Evolutionary conservation across 2,888 invertebrate species (phyloP).

Genomic region (Eupithecia centaureata): DNA sequence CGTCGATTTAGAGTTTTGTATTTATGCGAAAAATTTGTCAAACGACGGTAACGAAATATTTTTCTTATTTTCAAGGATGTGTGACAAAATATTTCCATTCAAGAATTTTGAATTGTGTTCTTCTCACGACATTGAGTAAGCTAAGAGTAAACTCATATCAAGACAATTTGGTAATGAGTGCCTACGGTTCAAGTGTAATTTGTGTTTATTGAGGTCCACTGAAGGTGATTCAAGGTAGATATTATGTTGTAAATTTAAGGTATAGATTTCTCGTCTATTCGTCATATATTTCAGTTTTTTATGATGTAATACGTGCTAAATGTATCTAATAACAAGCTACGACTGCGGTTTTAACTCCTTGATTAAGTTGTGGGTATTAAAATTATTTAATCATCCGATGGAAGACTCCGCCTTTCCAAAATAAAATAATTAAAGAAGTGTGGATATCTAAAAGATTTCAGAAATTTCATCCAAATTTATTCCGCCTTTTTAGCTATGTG

Average conservation of each 20-base stretch:
- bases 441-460: too few relatives aligned
- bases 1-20: neutral
- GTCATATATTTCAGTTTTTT: neutral
- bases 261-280: neutral
- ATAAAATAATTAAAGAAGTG: too few relatives aligned
- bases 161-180: slow-evolving; percentile 34
- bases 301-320: too few relatives aligned
- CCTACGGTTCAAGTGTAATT: slow-evolving; percentile 27
- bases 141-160: slow-evolving; percentile 30
- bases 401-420: too few relatives aligned
- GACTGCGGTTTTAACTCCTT: too few relatives aligned
- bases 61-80: neutral
- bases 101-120: slow-evolving; percentile 12
- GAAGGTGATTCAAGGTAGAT: slow-evolving; percentile 11
- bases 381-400: too few relatives aligned
- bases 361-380: too few relatives aligned
- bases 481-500: too few relatives aligned
- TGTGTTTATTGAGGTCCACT: slow-evolving; percentile 25
- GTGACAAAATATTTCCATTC: slow-evolving; percentile 16
- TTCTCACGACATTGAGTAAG: slow-evolving; percentile 39
- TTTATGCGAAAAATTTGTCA: neutral
- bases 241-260: slow-evolving; percentile 25
- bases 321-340: too few relatives aligned
- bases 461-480: too few relatives aligned
- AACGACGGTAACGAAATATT: neutral